Evolutionary conservation across 1,140 invertebrate species (phyloP).

Genomic region (Scylla paramamosain): DNA sequence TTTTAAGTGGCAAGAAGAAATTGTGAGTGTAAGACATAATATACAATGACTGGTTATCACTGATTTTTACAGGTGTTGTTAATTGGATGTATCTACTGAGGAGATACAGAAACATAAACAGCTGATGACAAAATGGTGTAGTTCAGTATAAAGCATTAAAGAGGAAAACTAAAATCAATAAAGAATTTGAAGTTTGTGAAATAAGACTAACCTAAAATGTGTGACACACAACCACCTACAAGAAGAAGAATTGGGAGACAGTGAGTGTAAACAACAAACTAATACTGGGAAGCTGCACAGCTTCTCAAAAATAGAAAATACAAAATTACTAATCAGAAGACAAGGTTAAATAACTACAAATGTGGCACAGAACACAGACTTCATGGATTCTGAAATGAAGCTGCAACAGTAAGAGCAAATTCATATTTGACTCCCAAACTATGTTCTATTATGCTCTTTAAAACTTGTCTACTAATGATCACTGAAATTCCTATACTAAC

Average conservation of each 20-base stretch:
- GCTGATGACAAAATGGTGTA: slow-evolving; percentile 59
- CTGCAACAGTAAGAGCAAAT: neutral
- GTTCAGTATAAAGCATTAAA: slow-evolving; percentile 51
- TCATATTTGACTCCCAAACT: neutral
- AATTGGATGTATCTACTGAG: slow-evolving; percentile 50
- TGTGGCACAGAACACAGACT: neutral
- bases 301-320: neutral
- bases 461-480: neutral
- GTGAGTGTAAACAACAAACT: slow-evolving; percentile 57
- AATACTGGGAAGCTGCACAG: neutral
- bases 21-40: slow-evolving; percentile 33
- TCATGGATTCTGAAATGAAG: slow-evolving; percentile 4
- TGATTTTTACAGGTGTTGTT: slow-evolving; percentile 54
- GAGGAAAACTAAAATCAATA: slow-evolving; percentile 35
- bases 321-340: neutral
- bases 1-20: slow-evolving; percentile 39
- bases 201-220: slow-evolving; percentile 73
- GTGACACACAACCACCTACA: slow-evolving; percentile 74
- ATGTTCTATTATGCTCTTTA: neutral
- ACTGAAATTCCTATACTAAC: neutral
- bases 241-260: slow-evolving; percentile 60
- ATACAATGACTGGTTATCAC: neutral
- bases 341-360: slow-evolving; percentile 15
- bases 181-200: slow-evolving; percentile 60
- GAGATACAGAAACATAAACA: slow-evolving; percentile 63